Base-by-base conservation (phyloP, 64 coral and sea anemone genomes). In the Astreopora myriophthalma region DNA sequence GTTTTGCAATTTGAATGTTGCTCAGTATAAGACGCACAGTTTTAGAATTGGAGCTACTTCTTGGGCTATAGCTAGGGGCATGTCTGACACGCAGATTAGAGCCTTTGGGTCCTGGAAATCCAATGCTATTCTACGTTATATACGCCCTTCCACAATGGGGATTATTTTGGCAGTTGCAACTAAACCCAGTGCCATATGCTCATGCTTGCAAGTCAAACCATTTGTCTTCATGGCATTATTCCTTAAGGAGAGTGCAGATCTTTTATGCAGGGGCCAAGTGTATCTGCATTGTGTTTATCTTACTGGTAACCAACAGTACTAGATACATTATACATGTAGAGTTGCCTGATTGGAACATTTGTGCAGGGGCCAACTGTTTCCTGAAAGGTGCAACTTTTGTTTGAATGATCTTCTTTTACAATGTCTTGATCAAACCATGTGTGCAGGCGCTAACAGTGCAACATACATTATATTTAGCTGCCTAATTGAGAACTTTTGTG, bases 51-150 rank as follows among this genome's bases (percentile, higher is more conserved):
- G 39, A 6, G 39, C 39, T 42, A 9, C 39, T 42, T 42, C 39
- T 8, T 55, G 34, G 35, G 66, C 64, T 1, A 64, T 64, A 3
- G 22, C 60, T 14, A 68, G 46, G 39, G 84, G 84, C 9, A 40
- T 87, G 22, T 87, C 84, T 10, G 84, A 87, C 9, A 46, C 63
- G 6, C 63, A 87, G 65, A 71, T 87, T 6, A 37, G 66, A 24
- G 20, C 8, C 38, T 76, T 76, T 37, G 73, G 31, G 19, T 9
- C 6, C 34, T 76, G 36, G 73, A 37, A 48, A 48, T 76, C 73
- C 19, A 76, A 76, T 76, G 73, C 73, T 22, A 38, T 76, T 25
- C 38, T 68, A n/a, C 64, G 26, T 26, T 68, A 28, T 68, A 68
- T 68, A 26, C 64, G 64, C 24, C 24, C 64, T n/a, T 68, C 64